phyloP scores from a whole-genome alignment of 2,797 vertebrate genomes.

The Lophura swinhoii region DNA sequence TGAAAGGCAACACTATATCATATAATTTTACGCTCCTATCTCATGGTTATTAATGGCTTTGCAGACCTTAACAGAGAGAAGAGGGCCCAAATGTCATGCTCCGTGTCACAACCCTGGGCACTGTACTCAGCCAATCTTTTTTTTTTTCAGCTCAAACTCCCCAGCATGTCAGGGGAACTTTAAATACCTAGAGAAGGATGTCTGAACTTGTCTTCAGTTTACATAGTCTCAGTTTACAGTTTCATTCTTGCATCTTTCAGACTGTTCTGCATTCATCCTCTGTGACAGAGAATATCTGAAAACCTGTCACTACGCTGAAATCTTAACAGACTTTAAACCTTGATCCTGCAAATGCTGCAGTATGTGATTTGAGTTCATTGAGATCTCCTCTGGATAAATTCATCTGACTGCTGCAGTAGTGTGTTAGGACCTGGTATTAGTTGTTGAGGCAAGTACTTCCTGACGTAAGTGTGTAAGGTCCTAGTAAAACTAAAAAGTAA shows the following conservation, averaged over 20 bases:
- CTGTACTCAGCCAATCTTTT: neutral
- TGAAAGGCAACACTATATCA: neutral
- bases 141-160: neutral
- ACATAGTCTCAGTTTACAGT: neutral
- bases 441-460: neutral
- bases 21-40: neutral
- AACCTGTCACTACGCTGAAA: neutral
- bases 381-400: constrained; percentile 1
- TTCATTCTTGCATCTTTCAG: neutral
- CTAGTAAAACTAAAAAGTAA: constrained; percentile 13
- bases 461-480: neutral
- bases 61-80: neutral
- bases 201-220: neutral
- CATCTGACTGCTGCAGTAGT: fast-evolving
- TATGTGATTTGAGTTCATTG: neutral
- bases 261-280: neutral
- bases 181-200: neutral
- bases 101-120: neutral
- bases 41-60: neutral
- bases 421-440: neutral
- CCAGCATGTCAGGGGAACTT: neutral
- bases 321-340: neutral
- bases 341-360: neutral
- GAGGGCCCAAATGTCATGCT: neutral
- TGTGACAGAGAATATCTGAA: neutral